phyloP scores from a whole-genome alignment of 2,797 vertebrate genomes.

The Nyctibius grandis region DNA sequence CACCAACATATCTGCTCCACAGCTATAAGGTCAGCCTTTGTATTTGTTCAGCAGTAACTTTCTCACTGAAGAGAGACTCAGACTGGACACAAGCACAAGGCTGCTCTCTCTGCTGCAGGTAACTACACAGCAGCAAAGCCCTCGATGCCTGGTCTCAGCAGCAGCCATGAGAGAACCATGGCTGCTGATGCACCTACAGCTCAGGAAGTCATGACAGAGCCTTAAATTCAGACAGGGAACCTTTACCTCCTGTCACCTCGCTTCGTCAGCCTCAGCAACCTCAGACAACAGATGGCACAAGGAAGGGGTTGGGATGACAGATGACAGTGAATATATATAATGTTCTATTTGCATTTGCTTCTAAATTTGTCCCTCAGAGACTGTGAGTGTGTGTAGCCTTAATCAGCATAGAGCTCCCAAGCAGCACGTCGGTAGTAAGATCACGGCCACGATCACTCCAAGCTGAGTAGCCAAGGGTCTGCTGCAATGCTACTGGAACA shows the following conservation, averaged over 20 bases:
- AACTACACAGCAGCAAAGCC: background rate
- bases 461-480: background rate
- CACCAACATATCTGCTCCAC: background rate
- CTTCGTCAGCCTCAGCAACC: background rate
- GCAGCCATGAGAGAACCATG: background rate
- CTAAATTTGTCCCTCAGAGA: conserved; percentile 14
- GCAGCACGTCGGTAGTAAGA: background rate
- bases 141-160: background rate
- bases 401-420: background rate
- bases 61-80: background rate
- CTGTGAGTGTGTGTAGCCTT: background rate
- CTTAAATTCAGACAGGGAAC: background rate
- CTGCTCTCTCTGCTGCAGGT: background rate
- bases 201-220: background rate
- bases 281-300: conserved; percentile 14
- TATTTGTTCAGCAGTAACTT: background rate
- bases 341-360: conserved; percentile 26
- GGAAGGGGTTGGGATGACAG: background rate
- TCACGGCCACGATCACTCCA: background rate
- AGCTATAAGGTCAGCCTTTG: background rate
- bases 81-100: background rate
- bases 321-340: conserved; percentile 12
- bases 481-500: background rate
- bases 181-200: background rate
- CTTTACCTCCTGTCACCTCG: background rate